phyloP scores from a whole-genome alignment of 2,888 invertebrate genomes.

The Campopleginae sp. region DNA sequence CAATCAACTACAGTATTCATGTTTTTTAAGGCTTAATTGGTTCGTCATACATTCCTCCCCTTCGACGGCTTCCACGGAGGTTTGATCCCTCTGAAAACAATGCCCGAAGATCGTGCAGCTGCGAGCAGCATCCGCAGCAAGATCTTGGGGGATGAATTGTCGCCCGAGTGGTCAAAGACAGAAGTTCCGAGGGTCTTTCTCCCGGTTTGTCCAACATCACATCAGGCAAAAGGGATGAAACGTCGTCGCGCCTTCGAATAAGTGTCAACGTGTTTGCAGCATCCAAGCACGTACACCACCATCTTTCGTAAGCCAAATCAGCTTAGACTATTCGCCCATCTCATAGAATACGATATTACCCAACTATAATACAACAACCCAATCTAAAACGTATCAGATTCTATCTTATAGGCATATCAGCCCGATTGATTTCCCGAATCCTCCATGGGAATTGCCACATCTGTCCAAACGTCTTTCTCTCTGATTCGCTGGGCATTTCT shows the following conservation, averaged over 20 bases:
- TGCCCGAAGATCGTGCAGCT: slow-evolving; percentile 17
- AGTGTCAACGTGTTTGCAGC: slow-evolving; percentile 21
- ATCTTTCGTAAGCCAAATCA: slow-evolving; percentile 37
- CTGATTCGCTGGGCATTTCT: neutral
- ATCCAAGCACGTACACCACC: neutral
- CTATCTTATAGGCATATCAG: slow-evolving; percentile 30
- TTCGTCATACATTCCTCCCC: slow-evolving; percentile 26
- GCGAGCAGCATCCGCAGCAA: slow-evolving; percentile 24
- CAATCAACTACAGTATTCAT: slow-evolving; percentile 65
- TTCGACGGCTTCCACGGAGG: neutral
- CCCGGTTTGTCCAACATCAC: slow-evolving; percentile 42
- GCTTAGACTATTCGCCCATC: slow-evolving; percentile 28
- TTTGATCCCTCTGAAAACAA: slow-evolving; percentile 24
- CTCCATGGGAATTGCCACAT: slow-evolving; percentile 55
- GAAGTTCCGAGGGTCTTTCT: slow-evolving; percentile 61
- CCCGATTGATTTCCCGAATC: slow-evolving; percentile 56
- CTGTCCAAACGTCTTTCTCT: slow-evolving; percentile 48
- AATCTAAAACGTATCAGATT: slow-evolving; percentile 30
- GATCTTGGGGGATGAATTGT: slow-evolving; percentile 53
- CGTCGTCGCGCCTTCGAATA: slow-evolving; percentile 29
- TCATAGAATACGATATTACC: slow-evolving; percentile 24
- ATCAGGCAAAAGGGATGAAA: slow-evolving; percentile 36
- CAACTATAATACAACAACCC: slow-evolving; percentile 24
- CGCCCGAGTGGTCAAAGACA: slow-evolving; percentile 69
- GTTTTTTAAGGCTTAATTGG: slow-evolving; percentile 64